These are phyloP conservation scores for Leucophenga varia DNA, from an alignment of 1,140 invertebrate genomes.

Conservation along the genomic window DNA sequence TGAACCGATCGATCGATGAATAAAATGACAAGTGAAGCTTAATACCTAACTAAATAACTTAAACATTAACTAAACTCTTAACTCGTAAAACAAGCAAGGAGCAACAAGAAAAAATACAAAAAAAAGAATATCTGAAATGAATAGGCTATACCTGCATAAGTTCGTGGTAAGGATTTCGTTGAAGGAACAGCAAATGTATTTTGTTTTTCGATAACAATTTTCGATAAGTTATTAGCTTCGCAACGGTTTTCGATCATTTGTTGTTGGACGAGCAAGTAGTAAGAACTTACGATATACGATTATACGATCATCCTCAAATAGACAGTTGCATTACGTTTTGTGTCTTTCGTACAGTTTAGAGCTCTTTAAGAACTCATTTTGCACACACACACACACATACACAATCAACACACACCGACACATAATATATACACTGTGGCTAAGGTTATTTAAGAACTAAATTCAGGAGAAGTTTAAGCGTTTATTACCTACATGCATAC, in stretches of 20 bases:
- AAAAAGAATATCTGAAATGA: slow-evolving; percentile 29
- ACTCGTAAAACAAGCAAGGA: slow-evolving; percentile 13
- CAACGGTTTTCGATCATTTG: too few relatives aligned
- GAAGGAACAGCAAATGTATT: slow-evolving; percentile 8
- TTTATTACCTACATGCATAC: slow-evolving; percentile 17
- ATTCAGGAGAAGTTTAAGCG: slow-evolving; percentile 18
- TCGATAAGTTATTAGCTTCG: too few relatives aligned
- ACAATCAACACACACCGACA: too few relatives aligned
- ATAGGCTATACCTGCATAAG: slow-evolving; percentile 50
- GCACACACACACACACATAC: too few relatives aligned
- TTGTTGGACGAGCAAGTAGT: too few relatives aligned
- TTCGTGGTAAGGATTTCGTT: slow-evolving; percentile 42
- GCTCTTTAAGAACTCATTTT: too few relatives aligned
- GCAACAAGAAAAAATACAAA: neutral
- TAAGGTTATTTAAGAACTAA: slow-evolving; percentile 22
- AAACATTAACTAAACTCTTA: slow-evolving; percentile 35
- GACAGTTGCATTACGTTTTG: too few relatives aligned
- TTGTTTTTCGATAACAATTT: slow-evolving; percentile 14
- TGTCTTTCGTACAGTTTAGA: too few relatives aligned
- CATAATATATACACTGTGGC: slow-evolving; percentile 15
- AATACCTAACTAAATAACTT: slow-evolving; percentile 25
- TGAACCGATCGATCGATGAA: slow-evolving; percentile 20
- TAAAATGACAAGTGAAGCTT: slow-evolving; percentile 31
- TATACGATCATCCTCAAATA: too few relatives aligned
- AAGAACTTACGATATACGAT: too few relatives aligned